phyloP scores from a whole-genome alignment of 1,140 invertebrate genomes.

The Centruroides vittatus region DNA sequence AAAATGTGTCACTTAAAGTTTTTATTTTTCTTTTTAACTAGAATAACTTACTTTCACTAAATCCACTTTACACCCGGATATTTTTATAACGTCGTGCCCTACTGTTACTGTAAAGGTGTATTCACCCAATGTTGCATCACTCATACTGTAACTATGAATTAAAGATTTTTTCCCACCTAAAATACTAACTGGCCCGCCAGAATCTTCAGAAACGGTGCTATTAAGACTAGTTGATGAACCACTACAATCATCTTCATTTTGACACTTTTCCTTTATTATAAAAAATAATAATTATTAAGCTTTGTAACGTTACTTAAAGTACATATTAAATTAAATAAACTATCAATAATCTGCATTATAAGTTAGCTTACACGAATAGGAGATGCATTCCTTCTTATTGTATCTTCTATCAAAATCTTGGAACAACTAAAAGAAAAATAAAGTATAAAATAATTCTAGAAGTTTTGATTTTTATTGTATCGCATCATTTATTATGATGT shows the following conservation, averaged over 20 bases:
- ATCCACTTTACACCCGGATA: constrained; percentile 7
- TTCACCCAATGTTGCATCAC: constrained; percentile 65
- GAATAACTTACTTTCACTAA: constrained; percentile 9
- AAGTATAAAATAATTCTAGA: background rate
- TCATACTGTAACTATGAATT: constrained; percentile 62
- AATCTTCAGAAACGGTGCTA: background rate
- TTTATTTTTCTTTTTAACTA: background rate
- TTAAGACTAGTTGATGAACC: background rate
- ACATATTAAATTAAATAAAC: too few species aligned
- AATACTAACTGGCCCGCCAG: background rate
- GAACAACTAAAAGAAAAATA: constrained; percentile 47
- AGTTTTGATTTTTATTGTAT: too few species aligned
- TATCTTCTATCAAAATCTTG: constrained; percentile 79
- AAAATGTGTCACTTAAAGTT: background rate
- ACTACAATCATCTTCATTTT: background rate
- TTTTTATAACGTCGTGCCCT: constrained; percentile 52
- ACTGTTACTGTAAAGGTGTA: constrained; percentile 72
- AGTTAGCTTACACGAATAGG: constrained; percentile 44
- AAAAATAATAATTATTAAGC: background rate
- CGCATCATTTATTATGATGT: too few species aligned
- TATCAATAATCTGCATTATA: background rate
- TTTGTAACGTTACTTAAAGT: too few species aligned
- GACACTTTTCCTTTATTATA: background rate
- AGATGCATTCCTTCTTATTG: constrained; percentile 78
- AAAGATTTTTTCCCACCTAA: constrained; percentile 24